Conservation (phyloP, 53 echinoderm and acorn worm species). For the Arbacia lixula region DNA sequence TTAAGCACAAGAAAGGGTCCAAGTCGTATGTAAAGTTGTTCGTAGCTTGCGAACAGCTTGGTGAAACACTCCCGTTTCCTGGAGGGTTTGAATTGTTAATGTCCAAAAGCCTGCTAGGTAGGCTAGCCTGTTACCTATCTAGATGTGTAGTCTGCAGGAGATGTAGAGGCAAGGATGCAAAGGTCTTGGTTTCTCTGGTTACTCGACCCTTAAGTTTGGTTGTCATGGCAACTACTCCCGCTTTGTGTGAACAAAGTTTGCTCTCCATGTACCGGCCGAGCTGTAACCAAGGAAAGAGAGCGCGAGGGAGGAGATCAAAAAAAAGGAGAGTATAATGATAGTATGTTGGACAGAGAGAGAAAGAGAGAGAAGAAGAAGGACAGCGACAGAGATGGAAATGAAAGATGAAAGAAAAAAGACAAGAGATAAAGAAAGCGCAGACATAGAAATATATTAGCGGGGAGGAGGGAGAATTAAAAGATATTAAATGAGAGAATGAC, state of each 20-base stretch:
- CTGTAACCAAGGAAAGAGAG: no score
- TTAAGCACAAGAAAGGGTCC: no score
- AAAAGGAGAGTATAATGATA: neutral
- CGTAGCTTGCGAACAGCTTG: no score
- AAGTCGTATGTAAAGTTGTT: no score
- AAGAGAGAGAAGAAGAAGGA: neutral
- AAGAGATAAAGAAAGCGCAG: neutral
- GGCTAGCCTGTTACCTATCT: no score
- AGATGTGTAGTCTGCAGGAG: slow-evolving; percentile 62
- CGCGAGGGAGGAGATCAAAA: neutral
- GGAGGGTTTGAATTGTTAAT: no score
- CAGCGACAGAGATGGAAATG: neutral
- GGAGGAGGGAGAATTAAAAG: neutral
- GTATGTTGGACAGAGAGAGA: neutral
- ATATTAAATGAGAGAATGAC: no score
- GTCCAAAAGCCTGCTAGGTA: no score
- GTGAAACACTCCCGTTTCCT: no score
- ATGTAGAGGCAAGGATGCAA: slow-evolving; percentile 71
- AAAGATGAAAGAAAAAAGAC: neutral
- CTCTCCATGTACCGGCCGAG: slow-evolving; percentile 76
- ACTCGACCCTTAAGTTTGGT: slow-evolving; percentile 72
- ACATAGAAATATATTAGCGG: no score
- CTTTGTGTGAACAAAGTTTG: slow-evolving; percentile 76
- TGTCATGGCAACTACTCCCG: slow-evolving; percentile 72
- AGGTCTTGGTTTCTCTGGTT: slow-evolving; percentile 65